Evolutionary conservation across 2,113 vertebrate genomes (phyloP).

Genomic region (Polyodon spathula): DNA sequence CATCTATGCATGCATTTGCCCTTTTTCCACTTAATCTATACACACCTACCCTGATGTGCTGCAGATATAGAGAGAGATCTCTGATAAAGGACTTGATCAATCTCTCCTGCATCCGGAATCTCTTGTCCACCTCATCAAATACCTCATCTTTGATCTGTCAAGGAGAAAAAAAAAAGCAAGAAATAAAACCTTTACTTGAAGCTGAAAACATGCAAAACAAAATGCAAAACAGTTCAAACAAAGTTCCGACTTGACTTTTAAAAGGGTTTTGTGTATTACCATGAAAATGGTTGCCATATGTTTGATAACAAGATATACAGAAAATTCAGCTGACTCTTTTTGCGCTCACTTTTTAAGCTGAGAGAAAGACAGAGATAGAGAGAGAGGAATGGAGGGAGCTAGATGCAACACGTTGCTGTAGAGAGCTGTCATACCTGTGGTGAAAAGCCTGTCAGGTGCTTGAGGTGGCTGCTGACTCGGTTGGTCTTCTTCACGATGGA

Average conservation of each 20-base stretch:
- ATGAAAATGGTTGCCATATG: too few relatives aligned
- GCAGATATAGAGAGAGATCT: conserved; percentile 90
- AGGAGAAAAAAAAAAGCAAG: background rate
- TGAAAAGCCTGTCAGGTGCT: conserved; percentile 91
- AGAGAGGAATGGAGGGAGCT: background rate
- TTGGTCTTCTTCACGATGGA: conserved; percentile 98
- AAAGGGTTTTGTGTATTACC: too few relatives aligned
- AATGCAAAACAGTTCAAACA: too few relatives aligned
- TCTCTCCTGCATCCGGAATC: conserved; percentile 85
- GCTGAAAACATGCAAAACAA: too few relatives aligned
- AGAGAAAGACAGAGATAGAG: background rate
- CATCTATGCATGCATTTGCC: too few relatives aligned
- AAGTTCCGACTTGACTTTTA: too few relatives aligned
- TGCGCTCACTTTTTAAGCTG: too few relatives aligned
- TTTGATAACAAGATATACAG: too few relatives aligned
- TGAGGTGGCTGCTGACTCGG: conserved; percentile 95
- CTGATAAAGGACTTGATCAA: conserved; percentile 94
- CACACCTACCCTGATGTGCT: conserved; percentile 79
- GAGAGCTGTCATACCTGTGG: conserved; percentile 65
- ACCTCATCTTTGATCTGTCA: conserved; percentile 84
- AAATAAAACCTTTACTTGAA: too few relatives aligned
- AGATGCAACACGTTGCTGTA: background rate
- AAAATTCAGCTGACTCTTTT: too few relatives aligned
- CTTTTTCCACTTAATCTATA: background rate
- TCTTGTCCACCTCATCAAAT: conserved; percentile 90